Base-by-base conservation (phyloP, 2,888 invertebrate genomes). In the Meganola albula region DNA sequence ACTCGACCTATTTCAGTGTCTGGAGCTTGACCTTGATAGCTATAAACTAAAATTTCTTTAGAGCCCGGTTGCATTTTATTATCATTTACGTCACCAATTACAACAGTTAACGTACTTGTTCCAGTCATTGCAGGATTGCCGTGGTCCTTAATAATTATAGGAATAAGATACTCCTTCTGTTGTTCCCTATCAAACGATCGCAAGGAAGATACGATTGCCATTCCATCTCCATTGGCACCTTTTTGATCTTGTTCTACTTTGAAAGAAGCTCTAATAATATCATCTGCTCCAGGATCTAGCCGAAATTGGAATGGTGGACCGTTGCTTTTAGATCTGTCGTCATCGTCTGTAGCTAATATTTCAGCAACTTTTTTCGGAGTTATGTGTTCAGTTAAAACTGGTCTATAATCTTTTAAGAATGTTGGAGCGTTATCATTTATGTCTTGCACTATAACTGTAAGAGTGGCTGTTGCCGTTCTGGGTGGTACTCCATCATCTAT, bases 41-140 rank as follows among this genome's bases (percentile, higher is more conserved):
- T 98, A 79, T 99, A 99, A 2, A 98, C 97, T 67, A 97, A 94
- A 61, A 99, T 97, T 49, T 97, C 94, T 87, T 99, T 99, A 3
- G 95, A 93, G 1, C 99, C 99, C 0, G 98, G 96, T 67, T 95
- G 95, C 96, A 99, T 99, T 83, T 97, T 96, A 77, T 99, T 98
- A 73, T 99, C 99, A 74, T 99, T 99, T 11, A 95, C 94, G 77
- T 99, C 99, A 11, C 98, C 98, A 57, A 99, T 98, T 28, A 98
- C 95, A 12, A 99, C 96, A 0, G 97, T 98, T 20, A 99, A 84
- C 0, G 97, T 98, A 64, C 96, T 96, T 6, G 98, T 98, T 44
- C 97, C 98, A 9, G 96, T 96, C 94, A 97, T 95, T 0, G 94
- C 93, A n/a, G 97, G 97, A 51, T 94, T 95, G 22, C 98, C 98